Conservation (phyloP, 1,140 invertebrate species). For the Wasmannia auropunctata region DNA sequence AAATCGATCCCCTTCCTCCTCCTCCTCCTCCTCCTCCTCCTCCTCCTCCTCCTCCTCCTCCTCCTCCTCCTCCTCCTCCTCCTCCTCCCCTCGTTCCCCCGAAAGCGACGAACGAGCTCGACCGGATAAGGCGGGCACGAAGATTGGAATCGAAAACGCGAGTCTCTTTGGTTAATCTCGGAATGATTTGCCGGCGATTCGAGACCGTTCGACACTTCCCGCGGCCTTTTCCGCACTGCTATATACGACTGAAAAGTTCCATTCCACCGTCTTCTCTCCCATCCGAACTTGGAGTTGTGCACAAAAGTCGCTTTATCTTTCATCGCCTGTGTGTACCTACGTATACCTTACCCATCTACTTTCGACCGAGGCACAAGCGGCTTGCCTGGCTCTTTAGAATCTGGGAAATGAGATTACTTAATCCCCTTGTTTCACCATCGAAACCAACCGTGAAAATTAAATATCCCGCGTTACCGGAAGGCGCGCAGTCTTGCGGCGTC, state of each 20-base stretch:
- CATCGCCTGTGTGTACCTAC: conserved; percentile 19
- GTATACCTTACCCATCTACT: background rate
- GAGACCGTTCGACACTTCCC: conserved; percentile 21
- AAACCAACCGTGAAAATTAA: conserved; percentile 78
- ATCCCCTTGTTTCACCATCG: conserved; percentile 79
- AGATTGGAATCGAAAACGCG: conserved; percentile 62
- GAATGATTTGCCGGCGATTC: conserved; percentile 51
- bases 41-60: too few species aligned
- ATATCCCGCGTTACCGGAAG: conserved; percentile 70
- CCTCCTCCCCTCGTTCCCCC: too few species aligned
- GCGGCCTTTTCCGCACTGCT: conserved; percentile 5
- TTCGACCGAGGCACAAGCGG: conserved; percentile 36
- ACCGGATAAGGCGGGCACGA: background rate
- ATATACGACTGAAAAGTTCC: conserved; percentile 52
- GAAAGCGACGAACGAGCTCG: conserved; percentile 24
- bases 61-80: too few species aligned
- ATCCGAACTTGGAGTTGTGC: conserved; percentile 23
- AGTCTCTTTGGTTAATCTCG: conserved; percentile 60
- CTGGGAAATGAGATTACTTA: conserved; percentile 77
- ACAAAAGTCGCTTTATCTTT: conserved; percentile 51
- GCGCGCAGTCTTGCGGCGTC: background rate
- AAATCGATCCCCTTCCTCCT: conserved; percentile 44
- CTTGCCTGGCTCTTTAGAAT: conserved; percentile 63
- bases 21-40: too few species aligned
- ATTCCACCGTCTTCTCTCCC: background rate